These are phyloP conservation scores for Drosophila testacea DNA, from an alignment of 2,888 invertebrate genomes.

Conservation along the genomic window DNA sequence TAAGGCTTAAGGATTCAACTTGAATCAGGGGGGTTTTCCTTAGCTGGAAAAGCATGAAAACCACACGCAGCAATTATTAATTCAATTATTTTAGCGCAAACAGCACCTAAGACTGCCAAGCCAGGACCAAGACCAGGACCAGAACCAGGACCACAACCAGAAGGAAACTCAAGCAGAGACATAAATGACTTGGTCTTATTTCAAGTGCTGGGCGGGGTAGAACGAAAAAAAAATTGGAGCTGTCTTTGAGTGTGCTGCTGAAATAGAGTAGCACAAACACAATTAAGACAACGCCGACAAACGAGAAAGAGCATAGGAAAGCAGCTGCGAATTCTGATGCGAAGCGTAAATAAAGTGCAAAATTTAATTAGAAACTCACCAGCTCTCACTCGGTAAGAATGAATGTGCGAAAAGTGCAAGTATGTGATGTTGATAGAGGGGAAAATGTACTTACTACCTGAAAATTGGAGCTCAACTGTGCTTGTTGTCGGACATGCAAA, in stretches of 20 bases:
- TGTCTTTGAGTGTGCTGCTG: conserved; percentile 59
- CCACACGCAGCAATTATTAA: conserved; percentile 85
- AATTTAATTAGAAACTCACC: conserved; percentile 73
- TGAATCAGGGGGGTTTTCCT: conserved; percentile 55
- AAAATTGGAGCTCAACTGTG: background rate
- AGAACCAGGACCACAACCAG: conserved; percentile 6
- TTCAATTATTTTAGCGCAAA: conserved; percentile 84
- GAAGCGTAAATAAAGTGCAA: conserved; percentile 69
- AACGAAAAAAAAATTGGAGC: conserved; percentile 36
- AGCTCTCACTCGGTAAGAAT: background rate
- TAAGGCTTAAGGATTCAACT: conserved; percentile 45
- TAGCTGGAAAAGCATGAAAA: conserved; percentile 83
- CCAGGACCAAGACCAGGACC: conserved; percentile 19
- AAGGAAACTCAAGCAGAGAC: conserved; percentile 55
- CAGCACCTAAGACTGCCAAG: conserved; percentile 75
- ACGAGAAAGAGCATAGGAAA: conserved; percentile 51
- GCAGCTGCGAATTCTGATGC: conserved; percentile 45
- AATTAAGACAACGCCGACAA: conserved; percentile 63
- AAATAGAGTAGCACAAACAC: conserved; percentile 79
- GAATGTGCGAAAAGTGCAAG: conserved; percentile 31
- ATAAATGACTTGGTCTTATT: conserved; percentile 71
- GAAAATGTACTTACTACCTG: conserved; percentile 39
- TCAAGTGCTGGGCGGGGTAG: conserved; percentile 35
- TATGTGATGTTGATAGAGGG: background rate
- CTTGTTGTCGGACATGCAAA: conserved; percentile 68